Evolutionary conservation across 2,797 vertebrate species (phyloP).

Genomic region (Micromesistius poutassou): DNA sequence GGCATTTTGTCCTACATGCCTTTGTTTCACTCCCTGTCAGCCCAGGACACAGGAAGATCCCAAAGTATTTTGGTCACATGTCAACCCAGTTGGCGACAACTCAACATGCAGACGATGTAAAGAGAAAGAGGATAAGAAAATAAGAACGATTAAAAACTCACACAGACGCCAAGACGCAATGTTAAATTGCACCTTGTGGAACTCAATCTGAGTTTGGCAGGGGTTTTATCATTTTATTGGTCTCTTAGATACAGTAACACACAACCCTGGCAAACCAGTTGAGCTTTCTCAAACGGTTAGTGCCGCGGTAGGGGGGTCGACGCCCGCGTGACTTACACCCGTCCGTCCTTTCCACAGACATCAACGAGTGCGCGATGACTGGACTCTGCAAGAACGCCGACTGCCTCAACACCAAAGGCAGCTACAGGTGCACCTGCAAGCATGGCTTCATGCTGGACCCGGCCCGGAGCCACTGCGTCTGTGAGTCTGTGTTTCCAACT

Average conservation of each 20-base stretch:
- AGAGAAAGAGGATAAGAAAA: neutral
- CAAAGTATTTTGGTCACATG: neutral
- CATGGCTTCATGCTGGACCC: constrained; percentile 72
- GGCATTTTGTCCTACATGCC: neutral
- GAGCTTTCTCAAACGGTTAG: neutral
- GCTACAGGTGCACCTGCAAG: constrained; percentile 77
- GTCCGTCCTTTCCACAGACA: constrained; percentile 61
- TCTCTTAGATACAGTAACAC: too few species aligned
- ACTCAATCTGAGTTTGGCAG: neutral
- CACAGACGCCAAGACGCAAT: neutral
- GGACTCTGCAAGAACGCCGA: constrained; percentile 75
- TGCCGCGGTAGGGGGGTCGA: neutral
- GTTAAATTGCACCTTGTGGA: constrained; percentile 1
- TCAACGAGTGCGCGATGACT: constrained; percentile 74
- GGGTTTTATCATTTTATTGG: neutral
- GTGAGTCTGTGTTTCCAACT: constrained; percentile 58
- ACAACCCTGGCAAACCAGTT: neutral
- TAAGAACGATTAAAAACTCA: neutral
- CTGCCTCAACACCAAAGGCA: constrained; percentile 75
- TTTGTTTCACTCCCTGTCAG: neutral
- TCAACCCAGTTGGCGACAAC: neutral
- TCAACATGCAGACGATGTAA: neutral
- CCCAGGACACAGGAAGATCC: neutral
- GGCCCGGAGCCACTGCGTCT: constrained; percentile 74
- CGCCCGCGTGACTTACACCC: neutral